Base-by-base conservation (phyloP, 2,888 invertebrate species). In the Sthenelais limicola region DNA sequence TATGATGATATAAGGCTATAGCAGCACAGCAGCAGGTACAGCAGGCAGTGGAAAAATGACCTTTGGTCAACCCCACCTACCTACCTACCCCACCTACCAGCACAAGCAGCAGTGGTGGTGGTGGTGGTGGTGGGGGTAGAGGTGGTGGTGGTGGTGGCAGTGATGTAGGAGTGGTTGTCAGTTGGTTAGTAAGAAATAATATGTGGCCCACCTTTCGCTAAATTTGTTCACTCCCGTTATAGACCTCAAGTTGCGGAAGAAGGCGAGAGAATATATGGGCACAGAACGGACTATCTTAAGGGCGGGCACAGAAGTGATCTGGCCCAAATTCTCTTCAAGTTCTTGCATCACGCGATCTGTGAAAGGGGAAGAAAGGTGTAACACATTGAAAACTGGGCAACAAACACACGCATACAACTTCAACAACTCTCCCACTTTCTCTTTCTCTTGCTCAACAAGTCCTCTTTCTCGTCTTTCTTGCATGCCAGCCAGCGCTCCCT, bases 241-340 rank as follows among this genome's bases (percentile, higher is more conserved):
- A 18, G 89, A 83, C 74, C 89, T 89, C 21, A 95, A 89, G 76
- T 90, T 93, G 86, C 92, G 93, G 70, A 98, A 90, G 87, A 97
- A 97, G 88, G 93, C 92, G 48, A 98, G 89, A 0, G 96, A 95
- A 24, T 94, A 91, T 24, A 97, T 89, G 0, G 95, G 82, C 66
- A 87, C 84, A 1, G 89, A 88, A 28, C 96, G 91, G 35, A 93
- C 92, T 54, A 99, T 91, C 87, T 94, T 93, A 69, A 99, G 89
- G 81, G 94, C 94, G 72, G 91, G 91, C 74, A 98, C 95, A 85
- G 93, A 94, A 80, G 93, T 92, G 76, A 98, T 93, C 85, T 92
- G 91, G 56, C 92, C 93, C 74, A 98, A 89, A 76, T 92, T 93
- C 69, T 92, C 91, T 86, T 94, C 94, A 77, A 98, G 79, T 77